A percentile compares a stretch with the other conserved stretches of the same genome.
phyloP scores from a whole-genome alignment of 2,888 invertebrate genomes.

The Tethea ocularis region DNA sequence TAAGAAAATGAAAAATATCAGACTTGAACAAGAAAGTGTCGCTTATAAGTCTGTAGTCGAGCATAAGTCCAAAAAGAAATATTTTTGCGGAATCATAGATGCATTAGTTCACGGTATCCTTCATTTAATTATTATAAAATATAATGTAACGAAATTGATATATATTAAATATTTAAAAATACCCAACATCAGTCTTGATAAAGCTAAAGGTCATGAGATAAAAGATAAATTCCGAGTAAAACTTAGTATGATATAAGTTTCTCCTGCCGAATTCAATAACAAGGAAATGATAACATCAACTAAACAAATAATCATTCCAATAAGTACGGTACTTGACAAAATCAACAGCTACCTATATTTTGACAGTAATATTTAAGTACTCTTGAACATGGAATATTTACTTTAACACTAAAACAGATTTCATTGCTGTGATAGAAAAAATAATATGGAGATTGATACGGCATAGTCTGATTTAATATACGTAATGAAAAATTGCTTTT shows the following conservation, averaged over 20 bases:
- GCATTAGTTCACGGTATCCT: too few relatives aligned
- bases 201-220: background rate
- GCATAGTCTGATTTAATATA: too few relatives aligned
- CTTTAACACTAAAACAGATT: slow-evolving; percentile 3
- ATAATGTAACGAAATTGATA: background rate
- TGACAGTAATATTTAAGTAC: slow-evolving; percentile 3
- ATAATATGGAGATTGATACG: background rate
- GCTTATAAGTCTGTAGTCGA: too few relatives aligned
- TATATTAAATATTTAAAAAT: background rate
- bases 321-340: slow-evolving; percentile 4
- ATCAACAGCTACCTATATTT: slow-evolving; percentile 9
- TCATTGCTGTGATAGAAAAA: background rate
- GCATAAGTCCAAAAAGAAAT: too few relatives aligned
- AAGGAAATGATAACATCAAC: slow-evolving; percentile 5
- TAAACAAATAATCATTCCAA: slow-evolving; percentile 1
- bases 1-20: background rate
- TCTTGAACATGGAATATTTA: slow-evolving; percentile 17
- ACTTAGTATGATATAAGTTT: background rate
- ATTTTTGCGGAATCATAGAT: background rate
- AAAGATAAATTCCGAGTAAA: background rate
- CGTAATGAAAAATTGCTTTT: background rate
- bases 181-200: background rate
- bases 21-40: background rate
- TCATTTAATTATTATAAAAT: background rate
- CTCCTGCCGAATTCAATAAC: slow-evolving; percentile 4